Evolutionary conservation across 2,888 invertebrate genomes (phyloP), one percentile per base, ranked within the genome.

Genomic region (Chymomyza amoena): DNA sequence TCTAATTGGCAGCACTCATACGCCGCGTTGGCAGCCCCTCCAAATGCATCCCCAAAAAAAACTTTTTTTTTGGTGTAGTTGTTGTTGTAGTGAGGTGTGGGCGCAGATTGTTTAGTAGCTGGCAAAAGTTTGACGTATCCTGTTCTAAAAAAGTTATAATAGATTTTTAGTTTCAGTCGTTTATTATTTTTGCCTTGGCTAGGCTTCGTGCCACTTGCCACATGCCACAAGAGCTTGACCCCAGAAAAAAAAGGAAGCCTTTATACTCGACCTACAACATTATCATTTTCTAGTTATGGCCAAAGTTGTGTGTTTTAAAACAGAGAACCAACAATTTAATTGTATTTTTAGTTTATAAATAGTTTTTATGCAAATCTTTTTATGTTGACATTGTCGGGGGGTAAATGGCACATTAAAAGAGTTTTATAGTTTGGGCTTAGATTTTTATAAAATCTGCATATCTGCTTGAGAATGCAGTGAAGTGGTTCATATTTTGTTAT

Each of bases 1-100:
- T 83, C 87, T 83, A 83, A 83, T 83, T 83, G 82, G 82, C 86
- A 87, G 81, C 82, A 78, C 75, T 79, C 69, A 80, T 73, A 78
- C 70, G 74, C 74, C 71, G 70, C 78, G 71, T 75, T 75, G 68
- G 69, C 73, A 70, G 15, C 16, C 45, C 73, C 72, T 4, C 25
- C 59, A 69, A 32, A 0, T 57, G 9, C 32, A 9, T 62, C 25
- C 20, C 56, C 56, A 54, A 63, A 68, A 68, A 65, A 64, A 66
- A 72, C 72, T 76, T 67, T 57, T 70, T 64, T 73, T 75, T 78
- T 59, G 54, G 52, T 45, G 28, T n/a, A n/a, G n/a, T 54, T 16
- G 52, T 18, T 45, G 39, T 15, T 45, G 39, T 13, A 13, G 13
- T 13, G 39, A 45, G 39, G 39, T 45, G 39, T 45, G 39, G 39